Base-by-base conservation (phyloP, 1,140 invertebrate genomes). In the Musca domestica region DNA sequence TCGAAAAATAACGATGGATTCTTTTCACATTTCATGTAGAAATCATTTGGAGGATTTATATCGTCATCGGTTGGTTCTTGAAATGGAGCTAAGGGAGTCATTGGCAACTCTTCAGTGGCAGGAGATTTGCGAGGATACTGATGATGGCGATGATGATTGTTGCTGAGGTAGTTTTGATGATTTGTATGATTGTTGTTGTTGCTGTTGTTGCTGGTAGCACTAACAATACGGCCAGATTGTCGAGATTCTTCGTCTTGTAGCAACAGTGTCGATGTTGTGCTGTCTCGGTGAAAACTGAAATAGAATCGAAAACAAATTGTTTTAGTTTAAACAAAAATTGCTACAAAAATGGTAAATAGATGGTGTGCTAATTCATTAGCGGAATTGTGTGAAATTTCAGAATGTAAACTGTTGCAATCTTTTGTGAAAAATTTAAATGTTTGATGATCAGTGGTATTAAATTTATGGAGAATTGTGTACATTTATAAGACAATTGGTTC, bases 1-100 rank as follows among this genome's bases (percentile, higher is more conserved):
- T 83, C 83, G 76, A 92, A 91, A 66, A 85, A 89, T 67, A 91
- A 80, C 2, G 87, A 86, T 1, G 84, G 83, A 73, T 86, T 83
- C 25, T 73, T 56, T 56, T 76, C 71, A 7, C 46, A 63, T 70
- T 74, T 72, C 64, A 74, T 69, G 22, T 72, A 76, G 48, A 75
- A 77, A 30, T 76, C 77, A 52, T 65, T 68, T 19, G 77, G 51
- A n/a, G 61, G 52, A 66, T 47, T 41, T 19, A 66, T 48, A 54
- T 67, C 64, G 47, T 48, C 41, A 47, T 69, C 68, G n/a, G 56
- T 64, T 51, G 34, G 14, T 23, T 61, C 61, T 63, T 68, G 48
- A 34, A 49, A 67, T 34, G 63, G 47, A 64, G 51, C 51, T 46
- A 61, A 19, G 56, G 77, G 70, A 64, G 69, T 74, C 77, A 79